Conservation (phyloP, 2,113 vertebrate species). For the Pheucticus melanocephalus region DNA sequence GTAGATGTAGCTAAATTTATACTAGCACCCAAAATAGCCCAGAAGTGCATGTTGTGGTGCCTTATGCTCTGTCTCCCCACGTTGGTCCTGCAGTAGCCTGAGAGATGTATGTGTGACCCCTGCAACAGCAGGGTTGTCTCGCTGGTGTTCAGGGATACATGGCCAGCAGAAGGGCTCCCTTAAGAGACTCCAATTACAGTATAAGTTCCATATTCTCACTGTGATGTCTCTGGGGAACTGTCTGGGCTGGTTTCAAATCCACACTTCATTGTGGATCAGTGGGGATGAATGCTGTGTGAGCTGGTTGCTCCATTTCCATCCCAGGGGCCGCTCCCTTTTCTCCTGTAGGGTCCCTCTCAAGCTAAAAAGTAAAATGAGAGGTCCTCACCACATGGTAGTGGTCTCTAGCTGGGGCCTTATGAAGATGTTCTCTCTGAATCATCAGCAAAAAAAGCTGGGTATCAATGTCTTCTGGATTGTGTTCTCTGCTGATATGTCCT, state of each 20-base stretch:
- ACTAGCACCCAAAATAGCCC: not conserved
- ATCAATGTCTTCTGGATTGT: not conserved
- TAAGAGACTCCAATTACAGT: accelerated
- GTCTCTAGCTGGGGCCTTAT: not conserved
- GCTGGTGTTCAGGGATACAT: accelerated
- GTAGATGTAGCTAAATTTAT: not conserved
- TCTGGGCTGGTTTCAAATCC: not conserved
- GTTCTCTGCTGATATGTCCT: not conserved
- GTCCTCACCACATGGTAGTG: not conserved
- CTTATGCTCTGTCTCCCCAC: accelerated
- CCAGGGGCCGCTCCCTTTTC: not conserved
- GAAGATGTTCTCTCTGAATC: not conserved
- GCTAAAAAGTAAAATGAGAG: accelerated
- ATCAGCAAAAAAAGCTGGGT: too few relatives aligned
- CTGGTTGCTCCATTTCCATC: not conserved
- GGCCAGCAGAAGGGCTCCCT: not conserved
- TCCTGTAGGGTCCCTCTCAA: not conserved
- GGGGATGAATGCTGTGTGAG: not conserved
- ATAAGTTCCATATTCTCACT: not conserved
- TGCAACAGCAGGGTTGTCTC: accelerated
- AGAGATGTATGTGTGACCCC: accelerated
- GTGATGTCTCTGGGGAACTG: not conserved
- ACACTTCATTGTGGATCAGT: accelerated
- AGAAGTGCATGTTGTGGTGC: not conserved
- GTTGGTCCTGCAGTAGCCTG: not conserved